These are phyloP conservation scores for Drosophila nikananu DNA, from an alignment of 1,140 invertebrate genomes.

Conservation along the genomic window DNA sequence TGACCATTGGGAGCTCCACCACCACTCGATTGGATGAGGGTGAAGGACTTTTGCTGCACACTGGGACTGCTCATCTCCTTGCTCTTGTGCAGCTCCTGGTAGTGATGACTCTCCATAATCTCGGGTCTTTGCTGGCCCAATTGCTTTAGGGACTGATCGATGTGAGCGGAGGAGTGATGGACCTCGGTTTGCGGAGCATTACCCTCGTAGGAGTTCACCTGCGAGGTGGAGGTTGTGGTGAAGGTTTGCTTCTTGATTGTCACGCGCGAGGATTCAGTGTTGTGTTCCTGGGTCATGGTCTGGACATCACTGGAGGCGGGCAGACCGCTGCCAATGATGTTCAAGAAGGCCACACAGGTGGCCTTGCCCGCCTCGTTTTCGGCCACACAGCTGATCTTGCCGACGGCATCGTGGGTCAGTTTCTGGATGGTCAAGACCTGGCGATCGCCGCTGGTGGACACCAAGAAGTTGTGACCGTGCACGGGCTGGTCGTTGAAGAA, in stretches of 20 bases:
- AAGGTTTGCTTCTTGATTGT: conserved; percentile 84
- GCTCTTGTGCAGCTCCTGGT: conserved; percentile 79
- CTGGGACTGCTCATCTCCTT: conserved; percentile 72
- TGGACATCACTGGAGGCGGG: conserved; percentile 68
- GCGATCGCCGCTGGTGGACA: conserved; percentile 89
- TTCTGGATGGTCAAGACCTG: conserved; percentile 89
- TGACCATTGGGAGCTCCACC: conserved; percentile 37
- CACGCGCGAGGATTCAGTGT: conserved; percentile 78
- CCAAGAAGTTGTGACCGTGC: conserved; percentile 89
- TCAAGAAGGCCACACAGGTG: conserved; percentile 88
- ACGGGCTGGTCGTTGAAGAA: conserved; percentile 91
- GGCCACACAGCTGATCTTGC: conserved; percentile 90
- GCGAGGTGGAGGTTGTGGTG: conserved; percentile 82
- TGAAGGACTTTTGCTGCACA: conserved; percentile 78
- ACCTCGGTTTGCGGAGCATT: conserved; percentile 79
- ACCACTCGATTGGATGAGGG: conserved; percentile 61
- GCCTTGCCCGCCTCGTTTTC: conserved; percentile 91
- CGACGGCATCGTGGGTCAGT: conserved; percentile 87
- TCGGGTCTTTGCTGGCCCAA: conserved; percentile 75
- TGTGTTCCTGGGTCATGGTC: conserved; percentile 78
- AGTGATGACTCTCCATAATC: conserved; percentile 80
- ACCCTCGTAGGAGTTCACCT: conserved; percentile 84
- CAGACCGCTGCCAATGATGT: conserved; percentile 82
- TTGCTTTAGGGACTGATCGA: conserved; percentile 80
- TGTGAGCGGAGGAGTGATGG: conserved; percentile 74